Conservation (phyloP, 1,140 invertebrate genomes). For the Ruditapes philippinarum region DNA sequence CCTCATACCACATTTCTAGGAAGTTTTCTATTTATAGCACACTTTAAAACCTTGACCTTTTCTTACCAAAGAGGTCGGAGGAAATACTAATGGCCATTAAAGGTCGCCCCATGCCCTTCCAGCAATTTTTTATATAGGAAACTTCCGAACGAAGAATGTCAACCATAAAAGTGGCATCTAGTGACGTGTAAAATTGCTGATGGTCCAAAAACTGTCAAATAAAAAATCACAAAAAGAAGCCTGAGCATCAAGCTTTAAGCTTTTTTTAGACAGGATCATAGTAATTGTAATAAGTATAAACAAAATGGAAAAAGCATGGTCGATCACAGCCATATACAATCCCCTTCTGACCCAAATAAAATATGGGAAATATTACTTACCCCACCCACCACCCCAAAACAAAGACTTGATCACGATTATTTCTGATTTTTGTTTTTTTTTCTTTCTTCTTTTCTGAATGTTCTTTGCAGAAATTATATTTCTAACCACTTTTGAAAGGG, state of each 20-base stretch:
- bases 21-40: neutral
- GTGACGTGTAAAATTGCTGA: conserved; percentile 84
- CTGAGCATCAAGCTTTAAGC: too few relatives aligned
- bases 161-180: conserved; percentile 84
- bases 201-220: conserved; percentile 89
- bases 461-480: too few relatives aligned
- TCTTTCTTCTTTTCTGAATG: too few relatives aligned
- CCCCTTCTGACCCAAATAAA: neutral
- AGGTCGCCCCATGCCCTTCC: conserved; percentile 88
- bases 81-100: conserved; percentile 80
- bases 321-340: neutral
- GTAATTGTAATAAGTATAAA: neutral
- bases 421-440: too few relatives aligned
- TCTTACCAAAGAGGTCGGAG: conserved; percentile 78
- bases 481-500: too few relatives aligned
- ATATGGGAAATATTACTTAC: too few relatives aligned
- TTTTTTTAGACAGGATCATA: neutral
- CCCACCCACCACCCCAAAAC: too few relatives aligned
- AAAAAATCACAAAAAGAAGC: conserved; percentile 23
- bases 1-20: too few relatives aligned
- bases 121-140: conserved; percentile 83
- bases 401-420: too few relatives aligned
- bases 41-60: neutral
- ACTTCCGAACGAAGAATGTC: conserved; percentile 84
- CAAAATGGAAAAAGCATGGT: neutral